These are phyloP conservation scores for Congeria kusceri DNA, from an alignment of 2,888 invertebrate genomes.

Conservation along the genomic window DNA sequence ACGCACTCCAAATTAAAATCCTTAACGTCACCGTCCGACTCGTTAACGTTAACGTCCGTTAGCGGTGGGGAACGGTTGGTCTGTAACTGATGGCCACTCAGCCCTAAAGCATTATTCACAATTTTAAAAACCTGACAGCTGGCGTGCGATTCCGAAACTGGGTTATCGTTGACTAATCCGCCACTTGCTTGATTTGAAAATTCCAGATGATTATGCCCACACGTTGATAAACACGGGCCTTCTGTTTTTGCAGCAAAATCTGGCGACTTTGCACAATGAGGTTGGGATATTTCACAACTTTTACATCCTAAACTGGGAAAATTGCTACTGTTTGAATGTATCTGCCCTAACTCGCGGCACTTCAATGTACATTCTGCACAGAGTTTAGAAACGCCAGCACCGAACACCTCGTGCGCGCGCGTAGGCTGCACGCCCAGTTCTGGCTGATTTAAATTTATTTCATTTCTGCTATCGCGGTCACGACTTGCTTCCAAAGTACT, in stretches of 20 bases:
- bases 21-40: neutral
- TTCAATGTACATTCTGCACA: too few relatives aligned
- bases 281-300: too few relatives aligned
- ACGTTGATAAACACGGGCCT: neutral
- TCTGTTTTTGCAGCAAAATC: neutral
- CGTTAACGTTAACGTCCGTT: too few relatives aligned
- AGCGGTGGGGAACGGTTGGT: too few relatives aligned
- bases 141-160: neutral
- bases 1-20: neutral
- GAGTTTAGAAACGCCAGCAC: too few relatives aligned
- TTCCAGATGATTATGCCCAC: neutral
- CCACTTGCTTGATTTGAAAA: conserved; percentile 10
- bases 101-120: too few relatives aligned
- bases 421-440: conserved; percentile 2
- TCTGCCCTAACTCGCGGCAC: too few relatives aligned
- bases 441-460: conserved; percentile 34
- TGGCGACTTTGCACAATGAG: too few relatives aligned
- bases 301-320: too few relatives aligned
- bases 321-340: too few relatives aligned
- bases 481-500: conserved; percentile 32
- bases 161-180: conserved; percentile 12
- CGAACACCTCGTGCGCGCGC: neutral
- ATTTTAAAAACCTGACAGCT: too few relatives aligned
- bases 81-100: too few relatives aligned
- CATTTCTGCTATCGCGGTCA: conserved; percentile 32